phyloP scores from a whole-genome alignment of 2,113 vertebrate species.

The Phalacrocorax brasilianus region DNA sequence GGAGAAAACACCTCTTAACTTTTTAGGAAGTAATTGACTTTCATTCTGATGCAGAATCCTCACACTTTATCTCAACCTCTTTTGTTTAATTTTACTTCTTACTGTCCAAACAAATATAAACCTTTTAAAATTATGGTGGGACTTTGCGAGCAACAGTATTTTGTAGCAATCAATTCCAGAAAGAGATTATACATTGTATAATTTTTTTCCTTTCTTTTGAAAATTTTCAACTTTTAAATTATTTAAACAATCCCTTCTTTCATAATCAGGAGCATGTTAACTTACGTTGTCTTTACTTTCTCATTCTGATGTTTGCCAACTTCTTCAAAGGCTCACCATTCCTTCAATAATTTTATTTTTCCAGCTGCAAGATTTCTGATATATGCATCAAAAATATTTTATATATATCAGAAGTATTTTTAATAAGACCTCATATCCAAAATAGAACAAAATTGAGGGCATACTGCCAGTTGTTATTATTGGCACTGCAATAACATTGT shows the following conservation, averaged over 20 bases:
- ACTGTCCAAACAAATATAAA: neutral
- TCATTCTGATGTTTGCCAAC: neutral
- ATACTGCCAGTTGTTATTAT: neutral
- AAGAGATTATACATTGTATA: neutral
- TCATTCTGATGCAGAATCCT: neutral
- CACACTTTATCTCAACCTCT: neutral
- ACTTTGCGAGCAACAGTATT: neutral
- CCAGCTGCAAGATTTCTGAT: neutral
- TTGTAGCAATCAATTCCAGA: neutral
- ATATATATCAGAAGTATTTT: neutral
- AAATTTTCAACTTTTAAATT: neutral
- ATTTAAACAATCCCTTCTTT: neutral
- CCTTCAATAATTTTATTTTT: neutral
- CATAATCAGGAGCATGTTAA: neutral
- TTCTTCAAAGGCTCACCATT: neutral
- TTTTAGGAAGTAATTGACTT: neutral
- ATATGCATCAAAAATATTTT: neutral
- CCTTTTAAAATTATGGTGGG: neutral
- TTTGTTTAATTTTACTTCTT: neutral
- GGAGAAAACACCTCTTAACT: neutral
- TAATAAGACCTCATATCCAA: neutral
- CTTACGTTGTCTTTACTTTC: neutral
- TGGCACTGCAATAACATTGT: neutral
- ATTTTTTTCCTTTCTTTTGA: neutral
- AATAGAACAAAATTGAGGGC: neutral